These are phyloP conservation scores for Cyprinodon diabolis DNA, from an alignment of 2,797 vertebrate species.

Conservation along the genomic window DNA sequence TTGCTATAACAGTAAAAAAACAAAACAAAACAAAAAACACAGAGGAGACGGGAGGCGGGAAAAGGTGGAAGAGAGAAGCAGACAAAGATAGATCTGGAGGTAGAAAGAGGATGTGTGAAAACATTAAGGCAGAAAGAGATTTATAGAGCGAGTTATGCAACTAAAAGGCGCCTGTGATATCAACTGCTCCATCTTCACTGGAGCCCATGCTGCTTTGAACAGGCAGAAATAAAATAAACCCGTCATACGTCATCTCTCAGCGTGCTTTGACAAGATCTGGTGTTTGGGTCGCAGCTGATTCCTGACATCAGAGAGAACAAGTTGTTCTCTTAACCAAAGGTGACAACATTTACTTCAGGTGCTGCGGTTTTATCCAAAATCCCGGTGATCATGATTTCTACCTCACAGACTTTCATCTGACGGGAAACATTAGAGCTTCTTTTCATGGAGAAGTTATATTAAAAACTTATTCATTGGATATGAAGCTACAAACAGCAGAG, in stretches of 20 bases:
- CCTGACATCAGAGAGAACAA: slow-evolving; percentile 53
- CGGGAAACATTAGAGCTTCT: background rate
- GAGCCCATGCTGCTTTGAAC: slow-evolving; percentile 63
- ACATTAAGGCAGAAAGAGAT: slow-evolving; percentile 36
- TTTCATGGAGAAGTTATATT: background rate
- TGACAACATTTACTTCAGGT: slow-evolving; percentile 39
- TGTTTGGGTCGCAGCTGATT: slow-evolving; percentile 38
- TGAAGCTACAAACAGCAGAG: background rate
- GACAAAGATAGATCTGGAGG: slow-evolving; percentile 39
- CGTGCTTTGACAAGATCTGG: slow-evolving; percentile 52
- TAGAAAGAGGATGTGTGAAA: slow-evolving; percentile 46
- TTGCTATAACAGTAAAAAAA: slow-evolving; percentile 38
- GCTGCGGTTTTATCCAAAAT: background rate
- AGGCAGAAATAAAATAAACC: slow-evolving; percentile 35
- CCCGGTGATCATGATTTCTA: background rate
- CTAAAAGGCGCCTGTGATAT: slow-evolving; percentile 61
- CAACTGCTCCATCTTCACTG: slow-evolving; percentile 55
- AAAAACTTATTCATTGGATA: background rate
- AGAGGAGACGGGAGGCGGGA: slow-evolving; percentile 31
- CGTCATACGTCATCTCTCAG: slow-evolving; percentile 27
- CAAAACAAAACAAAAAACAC: slow-evolving; percentile 38
- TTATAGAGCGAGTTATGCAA: slow-evolving; percentile 65
- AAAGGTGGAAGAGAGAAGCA: slow-evolving; percentile 14
- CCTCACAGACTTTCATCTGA: background rate
- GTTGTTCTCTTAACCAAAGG: slow-evolving; percentile 38